Evolutionary conservation across 2,113 vertebrate species (phyloP).

Genomic region (Kryptolebias marmoratus): DNA sequence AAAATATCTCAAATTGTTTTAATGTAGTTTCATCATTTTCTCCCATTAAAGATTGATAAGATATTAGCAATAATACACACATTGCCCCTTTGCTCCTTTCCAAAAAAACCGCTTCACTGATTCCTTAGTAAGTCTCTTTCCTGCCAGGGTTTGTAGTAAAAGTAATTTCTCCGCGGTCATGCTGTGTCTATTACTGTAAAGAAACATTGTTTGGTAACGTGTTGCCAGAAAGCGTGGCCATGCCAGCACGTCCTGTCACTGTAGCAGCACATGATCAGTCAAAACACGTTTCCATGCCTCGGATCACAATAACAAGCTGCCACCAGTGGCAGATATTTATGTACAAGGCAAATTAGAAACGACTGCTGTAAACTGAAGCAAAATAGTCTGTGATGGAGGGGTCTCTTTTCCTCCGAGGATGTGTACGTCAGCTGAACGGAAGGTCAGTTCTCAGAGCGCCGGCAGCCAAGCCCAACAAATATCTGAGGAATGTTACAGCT

Average conservation of each 20-base stretch:
- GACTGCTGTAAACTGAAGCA: constrained; percentile 10
- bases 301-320: constrained; percentile 40
- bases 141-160: neutral
- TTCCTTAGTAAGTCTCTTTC: neutral
- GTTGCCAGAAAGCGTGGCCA: constrained; percentile 11
- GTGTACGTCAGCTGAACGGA: constrained; percentile 40
- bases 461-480: constrained; percentile 53
- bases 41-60: no score
- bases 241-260: constrained; percentile 26
- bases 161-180: neutral
- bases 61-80: no score
- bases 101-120: neutral
- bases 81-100: no score
- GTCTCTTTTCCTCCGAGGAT: constrained; percentile 31
- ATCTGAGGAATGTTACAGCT: constrained; percentile 67
- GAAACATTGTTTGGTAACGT: constrained; percentile 36
- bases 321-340: constrained; percentile 30
- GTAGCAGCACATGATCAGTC: constrained; percentile 40
- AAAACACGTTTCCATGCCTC: constrained; percentile 48
- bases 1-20: neutral
- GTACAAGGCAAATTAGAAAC: constrained; percentile 18
- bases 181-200: constrained; percentile 8
- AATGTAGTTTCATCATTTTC: neutral
- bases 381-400: constrained; percentile 20
- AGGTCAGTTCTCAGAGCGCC: constrained; percentile 33